Percentiles rank a stretch among this genome's conserved stretches.
These are phyloP conservation scores for Colletes collaris DNA, from an alignment of 2,888 invertebrate species.

Conservation along the genomic window DNA sequence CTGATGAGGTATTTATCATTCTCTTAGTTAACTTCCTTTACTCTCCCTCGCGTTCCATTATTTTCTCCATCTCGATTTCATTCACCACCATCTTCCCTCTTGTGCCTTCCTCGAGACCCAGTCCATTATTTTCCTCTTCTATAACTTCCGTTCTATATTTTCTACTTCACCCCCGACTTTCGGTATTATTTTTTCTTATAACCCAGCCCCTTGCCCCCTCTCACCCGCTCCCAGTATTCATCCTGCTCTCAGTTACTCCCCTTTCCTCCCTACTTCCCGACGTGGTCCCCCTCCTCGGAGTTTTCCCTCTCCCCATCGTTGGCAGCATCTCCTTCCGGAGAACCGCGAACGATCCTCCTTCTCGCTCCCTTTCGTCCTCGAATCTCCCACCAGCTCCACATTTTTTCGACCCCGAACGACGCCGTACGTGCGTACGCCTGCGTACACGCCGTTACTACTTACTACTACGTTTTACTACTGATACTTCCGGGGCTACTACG, in stretches of 20 bases:
- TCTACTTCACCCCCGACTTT: background rate
- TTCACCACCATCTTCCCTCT: too few species aligned
- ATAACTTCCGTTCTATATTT: too few species aligned
- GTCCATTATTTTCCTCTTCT: too few species aligned
- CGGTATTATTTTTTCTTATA: conserved; percentile 20
- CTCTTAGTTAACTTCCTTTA: too few species aligned
- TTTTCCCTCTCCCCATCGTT: background rate
- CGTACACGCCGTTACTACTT: conserved; percentile 76
- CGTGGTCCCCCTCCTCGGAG: background rate
- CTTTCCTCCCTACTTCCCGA: background rate
- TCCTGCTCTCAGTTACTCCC: conserved; percentile 4
- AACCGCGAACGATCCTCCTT: conserved; percentile 45
- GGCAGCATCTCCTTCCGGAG: conserved; percentile 35
- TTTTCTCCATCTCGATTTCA: too few species aligned
- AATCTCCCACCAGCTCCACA: conserved; percentile 44
- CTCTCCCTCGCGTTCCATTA: too few species aligned
- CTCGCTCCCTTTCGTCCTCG: conserved; percentile 53
- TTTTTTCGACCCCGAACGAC: conserved; percentile 56
- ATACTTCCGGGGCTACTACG: conserved; percentile 69
- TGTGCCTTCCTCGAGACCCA: too few species aligned
- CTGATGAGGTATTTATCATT: too few species aligned
- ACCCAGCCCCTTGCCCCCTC: background rate
- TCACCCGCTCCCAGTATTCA: too few species aligned
- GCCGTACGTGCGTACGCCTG: conserved; percentile 76
- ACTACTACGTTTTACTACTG: conserved; percentile 72